Evolutionary conservation across 2,888 invertebrate species (phyloP).

Genomic region (Apotomis betuletana): DNA sequence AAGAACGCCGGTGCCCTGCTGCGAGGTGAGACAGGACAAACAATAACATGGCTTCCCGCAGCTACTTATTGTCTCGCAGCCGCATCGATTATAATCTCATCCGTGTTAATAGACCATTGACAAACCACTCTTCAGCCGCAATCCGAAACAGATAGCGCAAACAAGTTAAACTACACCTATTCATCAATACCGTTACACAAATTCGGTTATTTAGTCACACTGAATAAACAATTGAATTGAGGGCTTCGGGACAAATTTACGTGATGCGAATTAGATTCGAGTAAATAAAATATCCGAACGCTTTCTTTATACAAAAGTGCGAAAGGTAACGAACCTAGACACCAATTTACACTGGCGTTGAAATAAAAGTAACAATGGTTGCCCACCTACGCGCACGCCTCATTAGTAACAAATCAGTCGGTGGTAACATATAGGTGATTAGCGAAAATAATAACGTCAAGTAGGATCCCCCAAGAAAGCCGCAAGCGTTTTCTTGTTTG

Average conservation of each 20-base stretch:
- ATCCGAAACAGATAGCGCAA: conserved; percentile 48
- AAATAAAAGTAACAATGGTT: conserved; percentile 13
- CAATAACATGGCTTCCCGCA: conserved; percentile 70
- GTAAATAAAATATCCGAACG: conserved; percentile 35
- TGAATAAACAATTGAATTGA: conserved; percentile 37
- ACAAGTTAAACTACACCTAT: conserved; percentile 32
- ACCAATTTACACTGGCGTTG: neutral
- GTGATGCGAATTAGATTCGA: conserved; percentile 21
- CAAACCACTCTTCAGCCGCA: conserved; percentile 57
- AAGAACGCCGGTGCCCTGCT: conserved; percentile 59
- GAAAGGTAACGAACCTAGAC: conserved; percentile 7
- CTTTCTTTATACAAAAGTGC: conserved; percentile 6
- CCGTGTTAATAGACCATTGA: conserved; percentile 72
- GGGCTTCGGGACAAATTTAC: conserved; percentile 27
- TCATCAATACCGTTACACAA: conserved; percentile 23
- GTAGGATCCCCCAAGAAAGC: conserved; percentile 35
- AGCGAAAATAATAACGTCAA: conserved; percentile 38
- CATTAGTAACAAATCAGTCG: conserved; percentile 30
- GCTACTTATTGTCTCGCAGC: conserved; percentile 71
- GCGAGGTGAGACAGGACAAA: conserved; percentile 68
- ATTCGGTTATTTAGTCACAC: conserved; percentile 33
- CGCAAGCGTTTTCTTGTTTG: conserved; percentile 44
- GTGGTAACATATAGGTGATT: conserved; percentile 37
- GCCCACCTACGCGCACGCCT: conserved; percentile 26
- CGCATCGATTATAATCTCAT: conserved; percentile 69